Evolutionary conservation across 2,888 invertebrate species (phyloP), one percentile per base, ranked within the genome.

Genomic region (Amiota communis): DNA sequence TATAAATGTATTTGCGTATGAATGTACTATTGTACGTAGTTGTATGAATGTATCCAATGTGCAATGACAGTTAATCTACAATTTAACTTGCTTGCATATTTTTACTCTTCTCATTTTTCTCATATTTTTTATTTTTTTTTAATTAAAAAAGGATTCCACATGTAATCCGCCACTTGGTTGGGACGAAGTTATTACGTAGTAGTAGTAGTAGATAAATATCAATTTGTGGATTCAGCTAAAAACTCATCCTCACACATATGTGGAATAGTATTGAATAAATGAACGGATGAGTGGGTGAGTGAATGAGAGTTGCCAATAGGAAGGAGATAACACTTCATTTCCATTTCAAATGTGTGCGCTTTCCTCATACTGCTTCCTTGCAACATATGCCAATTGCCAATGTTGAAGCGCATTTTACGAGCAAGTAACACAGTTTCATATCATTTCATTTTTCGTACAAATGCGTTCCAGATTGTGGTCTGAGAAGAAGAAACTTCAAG

Each of bases 101-200:
- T 36, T 59, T 59, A 8, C 59, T 59, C 20, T 59, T 17, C 59
- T 36, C 36, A 4, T 36, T 6, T 36, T 36, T 36, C n/a, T 63
- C n/a, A n/a, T n/a, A 23, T 13, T 63, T 59, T 17, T 13, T 63
- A 11, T 36, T 63, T 63, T 78, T 81, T 85, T 84, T 86, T 86
- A 84, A 84, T 84, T 84, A 86, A 84, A 84, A 84, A 86, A 77
- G 86, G 84, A 86, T 86, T 84, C 80, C 71, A 78, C 80, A 81
- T 80, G 79, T 86, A 84, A 84, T 84, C 84, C 86, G 69, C 77
- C 78, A 79, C 78, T 78, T 80, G 82, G 77, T 81, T 81, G 77
- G 6, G 36, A 6, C 36, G 36, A 36, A 36, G 6, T 36, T 36
- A 6, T 36, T 36, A 36, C 36, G 23, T 23, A 23, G 23, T 36